These are phyloP conservation scores for Campopleginae sp. DNA, from an alignment of 2,888 invertebrate genomes.

Conservation along the genomic window DNA sequence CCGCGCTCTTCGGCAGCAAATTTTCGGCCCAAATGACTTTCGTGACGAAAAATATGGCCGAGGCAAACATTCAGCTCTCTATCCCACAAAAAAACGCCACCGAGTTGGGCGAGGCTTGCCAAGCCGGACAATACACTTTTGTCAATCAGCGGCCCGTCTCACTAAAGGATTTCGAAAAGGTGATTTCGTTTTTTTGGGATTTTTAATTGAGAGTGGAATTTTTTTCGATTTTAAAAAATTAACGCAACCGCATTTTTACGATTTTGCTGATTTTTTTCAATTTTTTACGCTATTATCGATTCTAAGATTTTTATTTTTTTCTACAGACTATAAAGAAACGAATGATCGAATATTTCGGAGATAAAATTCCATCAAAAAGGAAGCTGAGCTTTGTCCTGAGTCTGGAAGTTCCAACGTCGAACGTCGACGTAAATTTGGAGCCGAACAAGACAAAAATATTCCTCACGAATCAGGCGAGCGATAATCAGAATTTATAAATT, in stretches of 20 bases:
- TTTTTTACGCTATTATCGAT: too few species aligned
- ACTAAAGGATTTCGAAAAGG: slow-evolving; percentile 86
- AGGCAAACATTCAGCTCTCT: slow-evolving; percentile 76
- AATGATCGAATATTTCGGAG: slow-evolving; percentile 80
- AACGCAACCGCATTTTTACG: too few species aligned
- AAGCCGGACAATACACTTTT: slow-evolving; percentile 81
- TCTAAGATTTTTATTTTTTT: too few species aligned
- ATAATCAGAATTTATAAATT: background rate
- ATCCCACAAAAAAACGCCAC: slow-evolving; percentile 80
- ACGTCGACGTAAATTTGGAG: slow-evolving; percentile 87
- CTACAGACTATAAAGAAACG: slow-evolving; percentile 84
- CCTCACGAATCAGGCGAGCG: slow-evolving; percentile 85
- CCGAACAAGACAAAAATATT: slow-evolving; percentile 87
- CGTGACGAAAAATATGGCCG: slow-evolving; percentile 70
- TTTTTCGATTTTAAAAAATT: too few species aligned
- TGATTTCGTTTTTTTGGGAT: slow-evolving; percentile 72
- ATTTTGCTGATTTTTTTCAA: too few species aligned
- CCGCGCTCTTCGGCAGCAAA: slow-evolving; percentile 79
- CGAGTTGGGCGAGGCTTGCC: slow-evolving; percentile 72
- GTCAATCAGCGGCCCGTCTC: slow-evolving; percentile 86
- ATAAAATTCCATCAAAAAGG: slow-evolving; percentile 79
- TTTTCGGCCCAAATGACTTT: slow-evolving; percentile 75
- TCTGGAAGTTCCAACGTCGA: slow-evolving; percentile 83
- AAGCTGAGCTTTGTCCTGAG: slow-evolving; percentile 85
- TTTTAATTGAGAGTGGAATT: background rate